Percentiles rank a stretch among this genome's conserved stretches.
These are phyloP conservation scores for Castor canadensis DNA, from an alignment of 2,113 vertebrate species.

Conservation along the genomic window DNA sequence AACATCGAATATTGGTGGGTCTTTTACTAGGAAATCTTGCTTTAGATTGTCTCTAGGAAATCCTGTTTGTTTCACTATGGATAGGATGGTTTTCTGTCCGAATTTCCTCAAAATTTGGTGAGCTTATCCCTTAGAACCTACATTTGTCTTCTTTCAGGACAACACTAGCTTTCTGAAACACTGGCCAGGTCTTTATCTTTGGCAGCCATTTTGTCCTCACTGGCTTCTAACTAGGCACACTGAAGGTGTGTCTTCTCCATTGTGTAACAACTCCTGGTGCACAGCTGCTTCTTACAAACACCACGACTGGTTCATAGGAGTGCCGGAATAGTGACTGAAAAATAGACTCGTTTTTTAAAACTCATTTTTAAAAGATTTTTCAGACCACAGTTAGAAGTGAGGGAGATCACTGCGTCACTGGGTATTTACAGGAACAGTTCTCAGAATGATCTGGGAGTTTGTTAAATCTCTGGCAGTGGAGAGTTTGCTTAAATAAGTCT, in stretches of 20 bases:
- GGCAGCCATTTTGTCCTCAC: not conserved
- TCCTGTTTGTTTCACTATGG: not conserved
- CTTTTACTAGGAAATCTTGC: not conserved
- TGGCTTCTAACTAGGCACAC: not conserved
- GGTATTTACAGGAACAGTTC: not conserved
- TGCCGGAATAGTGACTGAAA: not conserved
- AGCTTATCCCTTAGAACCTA: not conserved
- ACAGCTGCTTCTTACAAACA: not conserved
- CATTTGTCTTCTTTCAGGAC: not conserved
- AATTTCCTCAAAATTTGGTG: not conserved
- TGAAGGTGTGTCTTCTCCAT: not conserved
- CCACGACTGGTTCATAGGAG: not conserved
- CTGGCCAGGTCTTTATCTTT: not conserved
- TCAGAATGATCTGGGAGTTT: not conserved
- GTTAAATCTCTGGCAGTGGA: not conserved
- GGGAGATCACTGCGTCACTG: not conserved
- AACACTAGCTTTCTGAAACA: too few relatives aligned
- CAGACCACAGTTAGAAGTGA: not conserved
- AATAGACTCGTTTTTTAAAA: too few relatives aligned
- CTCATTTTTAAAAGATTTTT: not conserved
- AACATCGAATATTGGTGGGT: not conserved
- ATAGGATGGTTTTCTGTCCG: not conserved
- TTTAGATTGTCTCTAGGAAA: not conserved
- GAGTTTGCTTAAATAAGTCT: not conserved
- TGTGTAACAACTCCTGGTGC: not conserved